A percentile compares a stretch with the other conserved stretches of the same genome.
Conservation (phyloP, 2,113 vertebrate species). For the Gallinago undulata region DNA sequence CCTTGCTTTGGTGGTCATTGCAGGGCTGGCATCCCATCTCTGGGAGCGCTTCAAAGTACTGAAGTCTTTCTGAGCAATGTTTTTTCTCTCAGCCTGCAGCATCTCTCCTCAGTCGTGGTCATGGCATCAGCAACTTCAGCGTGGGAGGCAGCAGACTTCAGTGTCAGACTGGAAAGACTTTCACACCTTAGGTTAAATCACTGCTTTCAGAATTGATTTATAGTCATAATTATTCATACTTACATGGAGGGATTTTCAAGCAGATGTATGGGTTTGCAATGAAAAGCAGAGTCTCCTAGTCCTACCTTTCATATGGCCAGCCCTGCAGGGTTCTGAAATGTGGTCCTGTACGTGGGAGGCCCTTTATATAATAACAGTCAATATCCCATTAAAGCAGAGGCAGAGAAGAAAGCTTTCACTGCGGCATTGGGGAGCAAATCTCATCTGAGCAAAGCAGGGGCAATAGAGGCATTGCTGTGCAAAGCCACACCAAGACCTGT, state of each 20-base stretch:
- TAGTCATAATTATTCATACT: not conserved
- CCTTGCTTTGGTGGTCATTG: not conserved
- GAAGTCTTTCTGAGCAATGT: not conserved
- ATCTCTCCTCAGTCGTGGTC: not conserved
- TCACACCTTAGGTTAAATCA: not conserved
- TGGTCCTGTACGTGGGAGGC: not conserved
- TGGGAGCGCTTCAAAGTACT: not conserved
- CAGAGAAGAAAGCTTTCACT: not conserved
- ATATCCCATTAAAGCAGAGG: rapidly evolving
- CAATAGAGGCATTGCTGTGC: not conserved
- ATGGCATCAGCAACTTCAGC: not conserved
- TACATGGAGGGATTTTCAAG: not conserved
- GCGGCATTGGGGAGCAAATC: rapidly evolving
- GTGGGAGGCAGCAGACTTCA: not conserved
- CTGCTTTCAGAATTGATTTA: not conserved
- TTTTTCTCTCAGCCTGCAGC: not conserved
- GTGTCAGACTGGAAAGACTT: not conserved
- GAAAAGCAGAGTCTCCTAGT: not conserved
- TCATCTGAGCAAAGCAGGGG: not conserved
- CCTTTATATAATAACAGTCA: not conserved
- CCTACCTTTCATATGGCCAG: not conserved
- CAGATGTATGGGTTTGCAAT: not conserved
- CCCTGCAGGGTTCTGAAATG: rapidly evolving
- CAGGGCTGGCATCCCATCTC: not conserved
- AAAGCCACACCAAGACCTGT: not conserved